Base-by-base conservation (phyloP, 2,113 vertebrate species). In the Oncorhynchus clarkii region DNA sequence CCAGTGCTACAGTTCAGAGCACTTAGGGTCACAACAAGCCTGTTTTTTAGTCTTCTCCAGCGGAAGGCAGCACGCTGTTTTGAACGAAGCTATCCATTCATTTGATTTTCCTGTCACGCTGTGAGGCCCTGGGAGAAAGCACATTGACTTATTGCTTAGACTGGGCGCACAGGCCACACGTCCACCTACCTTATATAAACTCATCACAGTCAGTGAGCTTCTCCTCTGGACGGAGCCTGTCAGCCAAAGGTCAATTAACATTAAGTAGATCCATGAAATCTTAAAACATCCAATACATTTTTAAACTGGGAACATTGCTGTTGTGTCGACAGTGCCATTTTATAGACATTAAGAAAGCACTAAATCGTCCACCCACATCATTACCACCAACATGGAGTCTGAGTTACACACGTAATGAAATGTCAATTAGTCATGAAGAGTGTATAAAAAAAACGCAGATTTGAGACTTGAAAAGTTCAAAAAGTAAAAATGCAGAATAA, bases 71-170 rank as follows among this genome's bases (percentile, higher is more conserved):
- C 22, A 18, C 7, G 3, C 12, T 9, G 51, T 20, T 59, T 31
- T 11, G 70, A 72, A 59, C 51, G 16, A 72, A 24, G 51, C 49
- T 59, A 31, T 72, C 26, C 26, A 72, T 72, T 59, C n/a, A 31
- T 57, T 59, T 59, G 70, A 72, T 72, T 31, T 72, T 72, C 49
- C 70, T 72, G 70, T 72, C 70, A 72, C 11, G 70, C 51, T n/a
- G 49, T 22, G 70, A 72, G 70, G 51, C 24, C 49, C 48, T 8
- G 8, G 14, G 70, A 72, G 29, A 34, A 27, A 72, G 51, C 18
- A 14, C 70, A 70, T 49, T 72, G 70, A 31, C 68, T 70, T 70
- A 70, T 70, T 49, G 68, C 26, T 70, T 70, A 45, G 45, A 20
- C n/a, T 49, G 6, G 6, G 67, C 49, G n/a, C 11, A 34, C 67